phyloP scores from a whole-genome alignment of 2,797 vertebrate genomes.

The Gadopsis bispinosus region DNA sequence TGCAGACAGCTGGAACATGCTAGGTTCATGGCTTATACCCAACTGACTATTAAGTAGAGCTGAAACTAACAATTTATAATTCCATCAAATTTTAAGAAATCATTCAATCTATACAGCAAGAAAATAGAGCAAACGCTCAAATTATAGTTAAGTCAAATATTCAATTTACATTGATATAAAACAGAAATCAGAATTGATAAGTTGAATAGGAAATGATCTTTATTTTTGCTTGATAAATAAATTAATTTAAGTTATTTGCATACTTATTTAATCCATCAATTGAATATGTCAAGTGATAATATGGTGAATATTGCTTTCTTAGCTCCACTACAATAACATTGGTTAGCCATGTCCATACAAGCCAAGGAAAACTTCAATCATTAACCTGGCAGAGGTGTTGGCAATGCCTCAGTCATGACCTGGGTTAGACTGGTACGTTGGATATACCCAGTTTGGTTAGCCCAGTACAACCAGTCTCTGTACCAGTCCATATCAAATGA shows the following conservation, averaged over 20 bases:
- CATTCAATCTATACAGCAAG: not conserved
- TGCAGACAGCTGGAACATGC: not conserved
- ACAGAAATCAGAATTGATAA: not conserved
- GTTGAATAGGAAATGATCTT: not conserved
- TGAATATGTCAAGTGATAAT: not conserved
- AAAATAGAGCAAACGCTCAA: not conserved
- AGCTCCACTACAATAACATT: not conserved
- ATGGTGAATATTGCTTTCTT: not conserved
- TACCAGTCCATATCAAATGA: slow-evolving; percentile 91
- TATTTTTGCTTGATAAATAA: not conserved
- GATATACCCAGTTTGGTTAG: slow-evolving; percentile 84
- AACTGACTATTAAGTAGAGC: not conserved
- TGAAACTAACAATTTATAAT: not conserved
- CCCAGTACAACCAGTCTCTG: slow-evolving; percentile 87
- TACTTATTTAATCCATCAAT: not conserved
- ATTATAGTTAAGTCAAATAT: not conserved
- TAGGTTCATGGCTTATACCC: not conserved
- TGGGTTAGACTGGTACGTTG: slow-evolving; percentile 76
- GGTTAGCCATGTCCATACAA: not conserved
- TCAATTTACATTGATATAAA: not conserved
- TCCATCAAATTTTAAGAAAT: not conserved
- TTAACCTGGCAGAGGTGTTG: slow-evolving; percentile 84
- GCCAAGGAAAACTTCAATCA: not conserved
- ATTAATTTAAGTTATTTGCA: not conserved
- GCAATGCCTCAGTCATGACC: slow-evolving; percentile 78